Conservation (phyloP, 2,888 invertebrate genomes). For the Tipula vernalis region DNA sequence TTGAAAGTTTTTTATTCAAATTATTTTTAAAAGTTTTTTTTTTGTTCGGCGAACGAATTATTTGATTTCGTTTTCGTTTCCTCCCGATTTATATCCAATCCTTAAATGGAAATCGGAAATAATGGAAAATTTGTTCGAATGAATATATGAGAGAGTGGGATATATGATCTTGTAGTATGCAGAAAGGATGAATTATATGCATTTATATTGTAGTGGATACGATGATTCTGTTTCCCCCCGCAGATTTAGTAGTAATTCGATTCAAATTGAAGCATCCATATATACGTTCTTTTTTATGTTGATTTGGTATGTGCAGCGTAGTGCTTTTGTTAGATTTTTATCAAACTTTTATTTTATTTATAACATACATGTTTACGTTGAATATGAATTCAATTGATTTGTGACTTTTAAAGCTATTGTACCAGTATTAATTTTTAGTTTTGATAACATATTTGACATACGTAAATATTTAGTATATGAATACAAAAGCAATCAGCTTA, state of each 20-base stretch:
- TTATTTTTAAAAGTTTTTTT: not conserved
- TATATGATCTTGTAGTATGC: not conserved
- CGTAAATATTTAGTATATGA: not conserved
- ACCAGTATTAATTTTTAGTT: not conserved
- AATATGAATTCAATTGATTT: not conserved
- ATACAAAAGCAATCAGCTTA: not conserved
- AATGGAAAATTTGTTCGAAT: not conserved
- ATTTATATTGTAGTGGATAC: not conserved
- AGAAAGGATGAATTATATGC: not conserved
- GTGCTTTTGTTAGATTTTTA: not conserved
- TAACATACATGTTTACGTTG: too few relatives aligned
- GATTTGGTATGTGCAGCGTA: not conserved
- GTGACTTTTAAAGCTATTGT: not conserved
- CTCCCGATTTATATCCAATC: not conserved
- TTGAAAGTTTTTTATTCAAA: not conserved
- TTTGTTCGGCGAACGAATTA: not conserved
- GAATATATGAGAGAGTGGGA: not conserved
- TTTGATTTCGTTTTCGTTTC: not conserved
- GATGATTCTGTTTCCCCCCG: too few relatives aligned
- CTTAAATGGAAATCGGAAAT: not conserved
- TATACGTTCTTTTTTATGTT: not conserved
- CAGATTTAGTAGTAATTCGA: too few relatives aligned
- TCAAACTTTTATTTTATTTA: not conserved
- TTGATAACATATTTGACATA: not conserved
- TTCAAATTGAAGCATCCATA: not conserved